These are phyloP conservation scores for Caenorhabditis brenneri DNA, from an alignment of 1,140 invertebrate species.

Conservation along the genomic window DNA sequence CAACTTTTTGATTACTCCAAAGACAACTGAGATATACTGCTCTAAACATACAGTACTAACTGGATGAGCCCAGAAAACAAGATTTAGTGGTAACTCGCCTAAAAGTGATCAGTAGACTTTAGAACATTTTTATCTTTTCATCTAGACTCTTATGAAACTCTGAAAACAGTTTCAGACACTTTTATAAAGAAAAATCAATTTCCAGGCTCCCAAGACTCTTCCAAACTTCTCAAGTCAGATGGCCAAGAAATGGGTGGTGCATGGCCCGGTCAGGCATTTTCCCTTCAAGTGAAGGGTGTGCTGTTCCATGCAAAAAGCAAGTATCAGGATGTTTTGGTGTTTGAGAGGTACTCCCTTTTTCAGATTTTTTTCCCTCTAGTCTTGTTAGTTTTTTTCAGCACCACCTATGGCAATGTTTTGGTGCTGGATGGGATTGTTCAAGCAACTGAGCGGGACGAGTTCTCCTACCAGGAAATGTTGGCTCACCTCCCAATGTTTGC, in stretches of 20 bases:
- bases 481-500: conserved; percentile 88
- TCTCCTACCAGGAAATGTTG: conserved; percentile 98
- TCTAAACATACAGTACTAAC: too few species aligned
- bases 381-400: conserved; percentile 74
- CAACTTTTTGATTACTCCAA: too few species aligned
- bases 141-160: too few species aligned
- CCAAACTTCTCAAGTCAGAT: conserved; percentile 71
- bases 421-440: conserved; percentile 96
- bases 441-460: conserved; percentile 93
- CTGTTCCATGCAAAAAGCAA: conserved; percentile 83
- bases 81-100: too few species aligned
- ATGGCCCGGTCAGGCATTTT: conserved; percentile 90
- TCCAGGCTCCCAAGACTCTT: background rate
- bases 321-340: conserved; percentile 87
- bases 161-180: too few species aligned
- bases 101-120: too few species aligned
- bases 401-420: conserved; percentile 84
- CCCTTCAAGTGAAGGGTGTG: conserved; percentile 84
- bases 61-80: too few species aligned
- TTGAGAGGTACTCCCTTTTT: conserved; percentile 92
- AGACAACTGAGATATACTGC: too few species aligned
- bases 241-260: conserved; percentile 78
- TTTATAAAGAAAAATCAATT: conserved; percentile 29
- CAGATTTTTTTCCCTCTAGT: too few species aligned
- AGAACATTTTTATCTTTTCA: too few species aligned